A percentile compares a stretch with the other conserved stretches of the same genome.
These are phyloP conservation scores for Potorous gilbertii DNA, from an alignment of 2,797 vertebrate species.

Conservation along the genomic window DNA sequence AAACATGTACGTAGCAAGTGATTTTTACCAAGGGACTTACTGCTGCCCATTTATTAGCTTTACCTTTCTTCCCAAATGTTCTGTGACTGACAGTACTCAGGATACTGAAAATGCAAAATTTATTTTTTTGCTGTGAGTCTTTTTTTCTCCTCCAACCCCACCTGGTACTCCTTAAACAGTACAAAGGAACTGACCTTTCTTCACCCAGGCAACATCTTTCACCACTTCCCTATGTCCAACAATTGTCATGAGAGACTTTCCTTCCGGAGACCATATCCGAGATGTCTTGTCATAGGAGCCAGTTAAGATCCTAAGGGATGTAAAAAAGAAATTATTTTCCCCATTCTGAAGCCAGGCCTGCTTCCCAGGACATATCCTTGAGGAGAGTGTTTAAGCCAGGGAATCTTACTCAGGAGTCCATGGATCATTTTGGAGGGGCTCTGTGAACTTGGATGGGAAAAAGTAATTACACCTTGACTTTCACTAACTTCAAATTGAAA, in stretches of 20 bases:
- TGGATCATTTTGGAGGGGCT: background rate
- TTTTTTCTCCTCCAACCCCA: background rate
- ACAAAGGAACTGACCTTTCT: slow-evolving; percentile 88
- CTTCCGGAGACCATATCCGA: slow-evolving; percentile 95
- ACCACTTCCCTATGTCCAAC: slow-evolving; percentile 95
- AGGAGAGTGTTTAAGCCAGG: background rate
- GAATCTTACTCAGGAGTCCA: background rate
- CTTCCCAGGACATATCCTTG: slow-evolving; percentile 45
- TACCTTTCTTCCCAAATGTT: slow-evolving; percentile 43
- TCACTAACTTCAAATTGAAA: background rate
- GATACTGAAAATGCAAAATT: slow-evolving; percentile 26
- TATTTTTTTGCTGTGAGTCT: background rate
- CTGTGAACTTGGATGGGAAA: background rate
- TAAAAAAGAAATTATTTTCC: slow-evolving; percentile 55
- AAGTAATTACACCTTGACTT: background rate
- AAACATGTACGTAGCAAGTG: background rate
- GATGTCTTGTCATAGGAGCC: slow-evolving; percentile 97
- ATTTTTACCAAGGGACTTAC: slow-evolving; percentile 39
- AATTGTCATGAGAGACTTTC: slow-evolving; percentile 91
- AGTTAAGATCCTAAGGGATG: slow-evolving; percentile 92
- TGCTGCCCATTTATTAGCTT: slow-evolving; percentile 3
- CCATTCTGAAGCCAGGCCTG: slow-evolving; percentile 5
- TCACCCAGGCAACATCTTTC: slow-evolving; percentile 97
- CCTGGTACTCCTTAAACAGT: background rate
- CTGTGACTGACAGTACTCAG: background rate